phyloP scores from a whole-genome alignment of 2,797 vertebrate species.

The Periophthalmus magnuspinnatus region DNA sequence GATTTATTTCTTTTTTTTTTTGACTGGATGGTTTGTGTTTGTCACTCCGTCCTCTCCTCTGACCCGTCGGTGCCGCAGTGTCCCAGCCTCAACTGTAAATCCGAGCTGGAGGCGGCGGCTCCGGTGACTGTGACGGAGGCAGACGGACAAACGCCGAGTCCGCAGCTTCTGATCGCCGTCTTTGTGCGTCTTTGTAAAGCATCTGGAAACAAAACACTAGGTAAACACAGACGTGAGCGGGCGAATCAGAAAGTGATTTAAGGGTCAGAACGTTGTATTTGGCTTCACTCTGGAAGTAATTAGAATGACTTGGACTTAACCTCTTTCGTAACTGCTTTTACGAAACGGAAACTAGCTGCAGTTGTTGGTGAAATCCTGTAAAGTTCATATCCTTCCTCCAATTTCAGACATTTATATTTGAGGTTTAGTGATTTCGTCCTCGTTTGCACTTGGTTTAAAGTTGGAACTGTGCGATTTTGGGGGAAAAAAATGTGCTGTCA shows the following conservation, averaged over 20 bases:
- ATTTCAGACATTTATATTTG: too few relatives aligned
- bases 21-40: slow-evolving; percentile 13
- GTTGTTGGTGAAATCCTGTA: too few relatives aligned
- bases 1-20: slow-evolving; percentile 2
- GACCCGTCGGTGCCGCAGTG: slow-evolving; percentile 38
- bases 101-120: slow-evolving; percentile 23
- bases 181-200: slow-evolving; percentile 9
- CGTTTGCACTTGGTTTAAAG: too few relatives aligned
- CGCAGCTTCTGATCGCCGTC: slow-evolving; percentile 13
- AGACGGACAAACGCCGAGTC: slow-evolving; percentile 40
- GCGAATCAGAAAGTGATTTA: not conserved
- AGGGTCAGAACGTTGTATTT: too few relatives aligned
- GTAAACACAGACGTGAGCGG: slow-evolving; percentile 4
- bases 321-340: too few relatives aligned
- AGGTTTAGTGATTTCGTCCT: too few relatives aligned
- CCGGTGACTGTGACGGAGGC: slow-evolving; percentile 30
- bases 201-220: slow-evolving; percentile 14
- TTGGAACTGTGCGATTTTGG: too few relatives aligned
- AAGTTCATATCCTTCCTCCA: too few relatives aligned
- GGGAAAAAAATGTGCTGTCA: too few relatives aligned
- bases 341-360: too few relatives aligned
- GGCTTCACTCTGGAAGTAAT: not conserved
- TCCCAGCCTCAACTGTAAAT: slow-evolving; percentile 48
- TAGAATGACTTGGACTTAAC: too few relatives aligned
- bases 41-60: slow-evolving; percentile 27